These are phyloP conservation scores for Tadarida brasiliensis DNA, from an alignment of 2,797 vertebrate genomes.

Conservation along the genomic window DNA sequence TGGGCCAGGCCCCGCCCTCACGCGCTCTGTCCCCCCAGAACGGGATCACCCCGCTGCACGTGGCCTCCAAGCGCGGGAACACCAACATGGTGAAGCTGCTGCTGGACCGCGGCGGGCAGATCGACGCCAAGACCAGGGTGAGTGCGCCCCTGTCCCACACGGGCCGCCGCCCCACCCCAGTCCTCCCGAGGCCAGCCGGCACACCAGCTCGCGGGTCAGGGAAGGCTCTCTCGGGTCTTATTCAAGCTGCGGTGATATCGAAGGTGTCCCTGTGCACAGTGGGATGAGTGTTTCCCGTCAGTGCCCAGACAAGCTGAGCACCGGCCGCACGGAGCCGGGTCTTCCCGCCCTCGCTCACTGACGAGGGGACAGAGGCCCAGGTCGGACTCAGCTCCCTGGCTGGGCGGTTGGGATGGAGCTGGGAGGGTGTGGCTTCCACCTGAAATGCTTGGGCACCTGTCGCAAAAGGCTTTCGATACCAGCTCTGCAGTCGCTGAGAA, in stretches of 20 bases:
- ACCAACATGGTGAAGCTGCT: constrained; percentile 98
- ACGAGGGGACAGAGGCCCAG: background rate
- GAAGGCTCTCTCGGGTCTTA: background rate
- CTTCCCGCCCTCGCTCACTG: background rate
- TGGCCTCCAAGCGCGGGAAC: constrained; percentile 99
- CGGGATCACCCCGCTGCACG: constrained; percentile 98
- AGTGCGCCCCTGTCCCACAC: constrained; percentile 83
- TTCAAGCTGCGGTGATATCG: background rate
- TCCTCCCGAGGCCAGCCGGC: background rate
- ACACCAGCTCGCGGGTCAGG: background rate
- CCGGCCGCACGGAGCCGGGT: background rate
- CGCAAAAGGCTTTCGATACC: background rate
- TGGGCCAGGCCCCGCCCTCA: background rate
- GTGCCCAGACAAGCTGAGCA: background rate
- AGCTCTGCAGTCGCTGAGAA: background rate
- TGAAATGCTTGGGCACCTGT: background rate
- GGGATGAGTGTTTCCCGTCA: background rate
- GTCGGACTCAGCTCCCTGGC: background rate
- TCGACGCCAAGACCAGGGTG: constrained; percentile 98
- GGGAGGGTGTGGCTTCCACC: background rate
- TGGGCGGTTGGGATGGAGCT: background rate
- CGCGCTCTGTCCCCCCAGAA: constrained; percentile 90
- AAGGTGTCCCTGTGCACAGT: background rate
- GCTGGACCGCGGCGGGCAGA: constrained; percentile 96
- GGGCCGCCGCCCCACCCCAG: background rate